Conservation (phyloP, 92 coral and sea anemone species). For the Epizoanthus stellaris region DNA sequence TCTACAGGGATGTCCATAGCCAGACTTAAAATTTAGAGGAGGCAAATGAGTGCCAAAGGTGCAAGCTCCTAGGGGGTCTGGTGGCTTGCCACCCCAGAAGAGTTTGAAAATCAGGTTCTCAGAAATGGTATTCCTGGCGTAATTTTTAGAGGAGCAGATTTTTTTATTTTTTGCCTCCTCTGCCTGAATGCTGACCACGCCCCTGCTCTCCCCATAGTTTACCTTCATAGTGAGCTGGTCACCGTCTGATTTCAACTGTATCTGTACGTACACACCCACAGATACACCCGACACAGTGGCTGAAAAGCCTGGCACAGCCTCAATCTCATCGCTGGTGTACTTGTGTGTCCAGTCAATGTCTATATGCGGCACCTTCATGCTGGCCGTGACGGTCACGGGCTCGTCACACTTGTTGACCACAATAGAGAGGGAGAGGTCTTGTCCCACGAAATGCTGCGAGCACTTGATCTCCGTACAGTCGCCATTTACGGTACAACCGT, state of each 20-base stretch:
- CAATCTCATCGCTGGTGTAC: conserved; percentile 24
- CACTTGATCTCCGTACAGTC: conserved; percentile 47
- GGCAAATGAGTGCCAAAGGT: no score
- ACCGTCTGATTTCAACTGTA: not conserved
- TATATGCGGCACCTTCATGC: conserved; percentile 13
- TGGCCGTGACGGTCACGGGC: conserved; percentile 16
- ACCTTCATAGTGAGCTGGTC: not conserved
- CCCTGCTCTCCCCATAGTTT: no score
- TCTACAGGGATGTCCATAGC: no score
- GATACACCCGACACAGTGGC: not conserved
- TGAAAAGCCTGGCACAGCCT: conserved; percentile 32
- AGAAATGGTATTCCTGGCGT: no score
- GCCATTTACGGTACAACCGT: no score
- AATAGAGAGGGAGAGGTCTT: conserved; percentile 5
- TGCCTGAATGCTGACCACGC: no score
- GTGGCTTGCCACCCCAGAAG: no score
- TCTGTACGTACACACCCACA: not conserved
- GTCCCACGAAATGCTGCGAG: conserved; percentile 19
- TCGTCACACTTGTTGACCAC: conserved; percentile 6
- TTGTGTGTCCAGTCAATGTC: conserved; percentile 24
- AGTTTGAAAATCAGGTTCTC: no score
- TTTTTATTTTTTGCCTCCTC: no score
- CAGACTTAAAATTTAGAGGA: no score
- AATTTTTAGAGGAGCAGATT: no score
- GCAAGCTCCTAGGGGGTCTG: no score